Conservation (phyloP, 2,113 vertebrate species). For the Abramis brama region DNA sequence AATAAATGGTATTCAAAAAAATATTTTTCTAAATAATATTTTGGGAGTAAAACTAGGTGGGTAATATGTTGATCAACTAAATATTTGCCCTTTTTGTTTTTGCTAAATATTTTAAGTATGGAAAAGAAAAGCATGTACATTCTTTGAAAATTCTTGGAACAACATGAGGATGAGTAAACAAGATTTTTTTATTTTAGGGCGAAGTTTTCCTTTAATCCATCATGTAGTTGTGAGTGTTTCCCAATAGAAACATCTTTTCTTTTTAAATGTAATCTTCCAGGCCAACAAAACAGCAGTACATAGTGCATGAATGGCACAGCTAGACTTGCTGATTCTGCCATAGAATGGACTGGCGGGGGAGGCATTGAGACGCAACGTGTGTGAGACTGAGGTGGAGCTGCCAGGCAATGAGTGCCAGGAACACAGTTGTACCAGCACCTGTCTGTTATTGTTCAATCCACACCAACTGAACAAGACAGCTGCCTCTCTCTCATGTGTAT, state of each 20-base stretch:
- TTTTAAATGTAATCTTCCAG: not conserved
- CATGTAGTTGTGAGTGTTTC: not conserved
- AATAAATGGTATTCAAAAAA: too few relatives aligned
- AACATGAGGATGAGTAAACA: too few relatives aligned
- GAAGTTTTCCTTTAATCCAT: not conserved
- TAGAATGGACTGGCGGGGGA: conserved; percentile 5
- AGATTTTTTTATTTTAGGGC: not conserved
- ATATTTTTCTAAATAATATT: too few relatives aligned
- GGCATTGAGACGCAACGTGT: conserved; percentile 27
- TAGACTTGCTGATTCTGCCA: conserved; percentile 3
- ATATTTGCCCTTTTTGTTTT: not conserved
- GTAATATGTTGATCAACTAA: too few relatives aligned
- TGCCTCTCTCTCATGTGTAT: conserved; percentile 40
- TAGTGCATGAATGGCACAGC: not conserved
- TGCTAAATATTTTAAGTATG: not conserved
- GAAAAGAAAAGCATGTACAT: not conserved
- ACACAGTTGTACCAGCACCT: conserved; percentile 58
- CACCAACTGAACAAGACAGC: conserved; percentile 44
- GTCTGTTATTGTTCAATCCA: conserved; percentile 57
- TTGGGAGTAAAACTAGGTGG: too few relatives aligned
- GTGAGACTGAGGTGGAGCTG: conserved; percentile 17
- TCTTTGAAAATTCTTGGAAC: too few relatives aligned
- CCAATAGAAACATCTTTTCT: not conserved
- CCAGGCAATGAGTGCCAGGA: conserved; percentile 40
- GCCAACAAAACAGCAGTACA: conserved; percentile 21